A percentile compares a stretch with the other conserved stretches of the same genome.
phyloP scores from a whole-genome alignment of 1,140 invertebrate species.

The Glomeris maerens region DNA sequence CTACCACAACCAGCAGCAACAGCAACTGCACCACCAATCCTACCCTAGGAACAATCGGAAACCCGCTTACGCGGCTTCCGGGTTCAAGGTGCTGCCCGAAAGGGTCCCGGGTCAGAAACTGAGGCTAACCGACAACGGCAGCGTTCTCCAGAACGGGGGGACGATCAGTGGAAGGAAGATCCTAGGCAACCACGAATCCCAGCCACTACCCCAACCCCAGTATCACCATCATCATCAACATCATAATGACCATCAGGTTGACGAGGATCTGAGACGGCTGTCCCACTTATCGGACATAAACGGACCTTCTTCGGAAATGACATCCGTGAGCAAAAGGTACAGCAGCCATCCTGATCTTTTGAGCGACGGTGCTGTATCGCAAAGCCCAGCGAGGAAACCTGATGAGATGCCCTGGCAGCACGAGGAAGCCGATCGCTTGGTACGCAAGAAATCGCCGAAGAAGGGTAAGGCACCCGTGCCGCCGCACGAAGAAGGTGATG shows the following conservation, averaged over 20 bases:
- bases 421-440: too few species aligned
- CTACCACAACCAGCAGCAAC: background rate
- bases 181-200: too few species aligned
- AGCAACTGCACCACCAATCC: background rate
- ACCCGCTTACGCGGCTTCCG: background rate
- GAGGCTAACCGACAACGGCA: conserved; percentile 58
- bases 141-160: conserved; percentile 57
- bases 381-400: too few species aligned
- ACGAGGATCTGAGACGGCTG: background rate
- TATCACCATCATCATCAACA: too few species aligned
- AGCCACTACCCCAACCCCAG: too few species aligned
- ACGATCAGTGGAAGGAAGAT: conserved; percentile 50
- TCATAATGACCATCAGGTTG: background rate
- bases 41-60: background rate
- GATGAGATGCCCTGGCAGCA: too few species aligned
- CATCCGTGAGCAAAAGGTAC: background rate
- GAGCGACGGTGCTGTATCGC: background rate
- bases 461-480: background rate
- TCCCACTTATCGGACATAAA: background rate
- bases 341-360: background rate
- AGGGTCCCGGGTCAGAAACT: conserved; percentile 42
- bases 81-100: conserved; percentile 47
- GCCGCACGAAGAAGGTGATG: background rate
- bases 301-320: too few species aligned
- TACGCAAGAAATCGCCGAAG: background rate